Evolutionary conservation across 2,888 invertebrate genomes (phyloP), one percentile per base, ranked within the genome.

Genomic region (Euproctis similis): DNA sequence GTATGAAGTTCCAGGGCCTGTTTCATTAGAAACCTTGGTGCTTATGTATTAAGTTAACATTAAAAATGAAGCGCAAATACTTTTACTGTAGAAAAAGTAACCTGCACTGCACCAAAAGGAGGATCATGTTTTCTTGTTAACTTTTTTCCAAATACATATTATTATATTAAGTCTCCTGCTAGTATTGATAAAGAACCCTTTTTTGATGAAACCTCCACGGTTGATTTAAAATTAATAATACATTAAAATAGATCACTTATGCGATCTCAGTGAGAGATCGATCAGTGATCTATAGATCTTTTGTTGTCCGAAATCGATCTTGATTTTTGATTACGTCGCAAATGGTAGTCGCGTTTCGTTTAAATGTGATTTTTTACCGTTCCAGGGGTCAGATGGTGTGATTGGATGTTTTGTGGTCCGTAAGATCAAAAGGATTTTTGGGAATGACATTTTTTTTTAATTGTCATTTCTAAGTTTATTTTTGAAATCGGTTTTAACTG

Each of bases 201-300:
- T 21, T 65, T 47, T 68, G 46, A 58, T 52, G 33, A 41, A 53
- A 52, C 56, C 64, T 69, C 58, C 66, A 73, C 68, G 69, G 64
- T 58, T 46, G 67, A 76, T 82, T 76, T 65, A 73, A 77, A 82
- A 77, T 80, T 78, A 78, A 81, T 81, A 81, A 72, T 51, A 63
- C 52, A 41, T 55, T 67, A 65, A 71, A 80, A 69, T 65, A 75
- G 72, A 69, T 58, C 65, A 67, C 72, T 67, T 70, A 70, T 67
- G 61, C 59, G 66, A 69, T 72, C 82, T 60, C 77, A 74, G 78
- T 78, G 56, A 76, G 77, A 68, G 69, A 76, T 71, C 78, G 71
- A 77, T 75, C 70, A 69, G 64, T 64, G 75, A 67, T 72, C 71
- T 71, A 70, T 68, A 66, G 61, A 67, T 67, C 74, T 70, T 64